A percentile compares a stretch with the other conserved stretches of the same genome.
phyloP scores from a whole-genome alignment of 2,113 vertebrate genomes.

The Marmota flaviventris region DNA sequence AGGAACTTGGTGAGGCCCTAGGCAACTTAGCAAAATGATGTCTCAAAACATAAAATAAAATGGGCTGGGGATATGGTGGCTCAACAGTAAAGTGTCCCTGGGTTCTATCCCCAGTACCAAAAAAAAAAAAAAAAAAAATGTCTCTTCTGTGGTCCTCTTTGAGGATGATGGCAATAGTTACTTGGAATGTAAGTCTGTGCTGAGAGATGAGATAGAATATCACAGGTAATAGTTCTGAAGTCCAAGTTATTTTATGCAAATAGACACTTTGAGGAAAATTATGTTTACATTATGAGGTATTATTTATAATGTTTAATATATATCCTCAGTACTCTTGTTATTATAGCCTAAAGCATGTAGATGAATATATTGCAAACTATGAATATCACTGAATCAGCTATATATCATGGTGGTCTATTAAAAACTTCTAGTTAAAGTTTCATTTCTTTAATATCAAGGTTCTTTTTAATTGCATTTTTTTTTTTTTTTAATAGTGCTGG shows the following conservation, averaged over 20 bases:
- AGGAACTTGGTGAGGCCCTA: neutral
- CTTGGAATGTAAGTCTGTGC: neutral
- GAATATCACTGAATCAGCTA: neutral
- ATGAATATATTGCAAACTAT: neutral
- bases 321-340: neutral
- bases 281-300: neutral
- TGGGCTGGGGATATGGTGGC: neutral
- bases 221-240: neutral
- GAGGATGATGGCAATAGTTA: neutral
- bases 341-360: conserved; percentile 6
- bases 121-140: too few species aligned
- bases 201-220: conserved; percentile 27
- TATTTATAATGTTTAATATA: neutral
- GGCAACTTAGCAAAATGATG: neutral
- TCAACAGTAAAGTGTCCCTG: neutral
- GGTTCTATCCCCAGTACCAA: neutral
- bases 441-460: too few species aligned
- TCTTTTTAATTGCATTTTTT: neutral
- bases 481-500: neutral
- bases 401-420: neutral
- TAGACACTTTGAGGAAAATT: neutral
- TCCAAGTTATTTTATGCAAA: conserved; percentile 41
- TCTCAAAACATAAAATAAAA: neutral
- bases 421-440: neutral
- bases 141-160: neutral